These are phyloP conservation scores for Rhagonycha fulva DNA, from an alignment of 2,888 invertebrate genomes.

Conservation along the genomic window DNA sequence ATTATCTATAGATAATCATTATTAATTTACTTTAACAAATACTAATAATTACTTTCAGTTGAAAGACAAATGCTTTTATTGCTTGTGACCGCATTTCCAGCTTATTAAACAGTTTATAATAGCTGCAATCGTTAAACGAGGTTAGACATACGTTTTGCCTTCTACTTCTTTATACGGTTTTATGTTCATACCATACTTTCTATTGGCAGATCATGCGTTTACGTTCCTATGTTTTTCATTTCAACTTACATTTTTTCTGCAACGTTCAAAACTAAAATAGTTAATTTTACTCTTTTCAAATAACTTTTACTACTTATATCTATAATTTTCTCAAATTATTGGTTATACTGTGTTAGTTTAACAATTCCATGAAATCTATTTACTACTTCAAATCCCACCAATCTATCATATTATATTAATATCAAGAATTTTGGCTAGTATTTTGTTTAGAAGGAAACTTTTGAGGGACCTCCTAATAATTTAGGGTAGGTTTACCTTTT, in stretches of 20 bases:
- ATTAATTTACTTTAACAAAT: not conserved
- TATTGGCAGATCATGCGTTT: slow-evolving; percentile 14
- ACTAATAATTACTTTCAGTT: not conserved
- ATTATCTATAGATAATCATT: not conserved
- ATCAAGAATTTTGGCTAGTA: no score
- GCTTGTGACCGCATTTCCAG: slow-evolving; percentile 33
- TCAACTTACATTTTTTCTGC: no score
- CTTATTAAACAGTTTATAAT: slow-evolving; percentile 31
- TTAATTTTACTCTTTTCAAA: no score
- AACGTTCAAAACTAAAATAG: not conserved
- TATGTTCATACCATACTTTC: slow-evolving; percentile 32
- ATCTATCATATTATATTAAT: no score
- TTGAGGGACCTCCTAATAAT: no score
- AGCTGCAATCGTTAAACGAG: slow-evolving; percentile 33
- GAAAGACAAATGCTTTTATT: slow-evolving; percentile 22
- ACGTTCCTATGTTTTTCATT: not conserved
- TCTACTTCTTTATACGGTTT: slow-evolving; percentile 33
- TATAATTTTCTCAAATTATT: not conserved
- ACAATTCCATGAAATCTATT: not conserved
- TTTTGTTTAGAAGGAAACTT: no score
- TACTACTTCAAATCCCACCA: no score
- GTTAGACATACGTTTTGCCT: slow-evolving; percentile 29
- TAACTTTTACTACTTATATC: no score
- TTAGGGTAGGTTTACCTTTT: no score
- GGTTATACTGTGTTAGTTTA: not conserved